Percentiles rank a stretch among this genome's conserved stretches.
Conservation (phyloP, 2,113 vertebrate species). For the Phylloscopus trochiloides region DNA sequence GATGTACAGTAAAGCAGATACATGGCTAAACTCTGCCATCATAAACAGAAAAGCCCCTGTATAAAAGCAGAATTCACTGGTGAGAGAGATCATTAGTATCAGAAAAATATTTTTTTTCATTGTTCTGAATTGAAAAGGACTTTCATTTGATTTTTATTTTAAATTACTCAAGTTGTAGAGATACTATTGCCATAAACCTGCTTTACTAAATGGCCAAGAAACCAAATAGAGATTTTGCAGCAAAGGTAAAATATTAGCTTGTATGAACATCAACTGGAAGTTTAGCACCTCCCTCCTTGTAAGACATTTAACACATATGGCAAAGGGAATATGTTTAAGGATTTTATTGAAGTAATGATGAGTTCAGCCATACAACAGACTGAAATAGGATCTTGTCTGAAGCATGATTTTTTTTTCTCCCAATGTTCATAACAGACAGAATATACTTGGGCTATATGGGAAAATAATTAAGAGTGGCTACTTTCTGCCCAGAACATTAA, state of each 20-base stretch:
- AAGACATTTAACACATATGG: slow-evolving; percentile 21
- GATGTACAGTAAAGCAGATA: not conserved
- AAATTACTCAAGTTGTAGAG: not conserved
- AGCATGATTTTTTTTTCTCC: not conserved
- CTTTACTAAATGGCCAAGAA: not conserved
- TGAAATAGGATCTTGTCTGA: not conserved
- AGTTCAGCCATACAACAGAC: slow-evolving; percentile 9
- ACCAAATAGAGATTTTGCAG: not conserved
- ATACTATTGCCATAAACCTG: not conserved
- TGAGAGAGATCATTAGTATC: not conserved
- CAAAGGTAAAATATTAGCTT: not conserved
- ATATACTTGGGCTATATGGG: slow-evolving; percentile 1
- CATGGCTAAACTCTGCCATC: not conserved
- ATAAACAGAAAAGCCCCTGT: not conserved
- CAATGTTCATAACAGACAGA: not conserved
- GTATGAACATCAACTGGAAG: not conserved
- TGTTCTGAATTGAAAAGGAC: not conserved
- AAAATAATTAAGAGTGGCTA: slow-evolving; percentile 43
- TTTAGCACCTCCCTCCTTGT: not conserved
- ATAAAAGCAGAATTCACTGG: not conserved
- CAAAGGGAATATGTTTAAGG: slow-evolving; percentile 12
- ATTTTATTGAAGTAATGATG: slow-evolving; percentile 11
- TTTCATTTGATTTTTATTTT: not conserved
- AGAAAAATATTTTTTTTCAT: not conserved
- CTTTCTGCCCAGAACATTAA: slow-evolving; percentile 8